Base-by-base conservation (phyloP, 2,888 invertebrate genomes). In the Andrena dorsata region DNA sequence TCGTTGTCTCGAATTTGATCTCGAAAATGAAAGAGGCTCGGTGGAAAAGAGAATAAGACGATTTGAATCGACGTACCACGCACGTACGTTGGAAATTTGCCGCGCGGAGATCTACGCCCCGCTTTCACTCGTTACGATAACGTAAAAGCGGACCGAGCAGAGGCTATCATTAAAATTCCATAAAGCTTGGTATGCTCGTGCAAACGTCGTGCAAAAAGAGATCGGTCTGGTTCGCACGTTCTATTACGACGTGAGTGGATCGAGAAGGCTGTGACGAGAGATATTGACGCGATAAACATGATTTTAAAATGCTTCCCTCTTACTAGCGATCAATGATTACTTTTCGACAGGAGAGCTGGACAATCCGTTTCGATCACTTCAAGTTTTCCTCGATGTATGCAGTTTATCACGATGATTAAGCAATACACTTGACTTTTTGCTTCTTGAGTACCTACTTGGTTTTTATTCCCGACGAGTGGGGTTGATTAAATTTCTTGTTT, bases 131-230 rank as follows among this genome's bases (percentile, higher is more conserved):
- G 79, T 88, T 88, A 86, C 83, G 86, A 72, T 71, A 78, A 79
- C 65, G 74, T 71, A 82, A 80, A 81, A 68, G 72, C 69, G 56
- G 28, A 63, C 64, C 65, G 71, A 76, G 71, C 75, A 68, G 83
- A 80, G 79, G 69, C 80, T 85, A 82, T 85, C 74, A 81, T 87
- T 87, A 81, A 86, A 85, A 73, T 88, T 77, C 75, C 85, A 88
- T 83, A 88, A 88, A 85, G 74, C 58, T 51, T 73, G 75, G 68
- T 69, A 72, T 64, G 76, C 53, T 71, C 68, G 76, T 64, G 74
- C 64, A 61, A 66, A 53, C 76, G 60, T 64, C 65, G 81, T 20
- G 72, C 16, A 83, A 86, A 87, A 87, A 80, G 68, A 77, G 78
- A 70, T 73, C 74, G 35, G 65, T 49, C 76, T 72, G 56, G 74